phyloP scores from a whole-genome alignment of 1,140 invertebrate species.

The Heliconius hermathena region DNA sequence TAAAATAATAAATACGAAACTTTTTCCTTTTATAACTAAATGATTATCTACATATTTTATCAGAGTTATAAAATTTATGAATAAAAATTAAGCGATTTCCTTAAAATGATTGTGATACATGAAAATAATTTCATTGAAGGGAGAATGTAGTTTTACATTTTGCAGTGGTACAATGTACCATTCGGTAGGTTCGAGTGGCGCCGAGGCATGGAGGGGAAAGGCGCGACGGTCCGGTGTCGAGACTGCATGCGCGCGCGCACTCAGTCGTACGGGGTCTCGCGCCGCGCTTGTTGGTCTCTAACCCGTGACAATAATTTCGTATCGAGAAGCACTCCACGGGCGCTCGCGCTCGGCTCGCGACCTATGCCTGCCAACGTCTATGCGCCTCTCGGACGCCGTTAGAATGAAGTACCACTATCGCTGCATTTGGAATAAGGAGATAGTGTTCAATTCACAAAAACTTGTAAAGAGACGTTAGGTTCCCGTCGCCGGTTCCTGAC shows the following conservation, averaged over 20 bases:
- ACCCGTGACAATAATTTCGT: conserved; percentile 80
- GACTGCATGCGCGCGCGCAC: conserved; percentile 58
- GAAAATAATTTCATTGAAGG: not conserved
- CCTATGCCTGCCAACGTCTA: conserved; percentile 77
- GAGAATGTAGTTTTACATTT: conserved; percentile 22
- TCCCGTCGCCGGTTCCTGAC: conserved; percentile 44
- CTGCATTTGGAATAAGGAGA: conserved; percentile 94
- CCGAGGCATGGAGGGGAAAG: conserved; percentile 54
- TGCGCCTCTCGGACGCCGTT: conserved; percentile 75
- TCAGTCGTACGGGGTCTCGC: conserved; percentile 64
- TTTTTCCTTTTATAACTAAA: too few species aligned
- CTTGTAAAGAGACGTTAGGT: conserved; percentile 91
- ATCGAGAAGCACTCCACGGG: conserved; percentile 64
- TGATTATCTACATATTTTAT: too few species aligned
- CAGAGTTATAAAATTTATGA: too few species aligned
- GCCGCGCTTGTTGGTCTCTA: conserved; percentile 64
- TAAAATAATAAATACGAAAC: too few species aligned
- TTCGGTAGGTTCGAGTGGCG: conserved; percentile 25
- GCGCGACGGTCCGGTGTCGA: conserved; percentile 44
- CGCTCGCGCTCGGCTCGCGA: conserved; percentile 72
- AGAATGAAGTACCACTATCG: conserved; percentile 89
- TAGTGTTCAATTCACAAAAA: conserved; percentile 94
- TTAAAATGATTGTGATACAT: too few species aligned
- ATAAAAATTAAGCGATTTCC: too few species aligned
- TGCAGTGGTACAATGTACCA: conserved; percentile 41